A percentile compares a stretch with the other conserved stretches of the same genome.
These are phyloP conservation scores for Bufotes viridis DNA, from an alignment of 2,797 vertebrate genomes.

Conservation along the genomic window DNA sequence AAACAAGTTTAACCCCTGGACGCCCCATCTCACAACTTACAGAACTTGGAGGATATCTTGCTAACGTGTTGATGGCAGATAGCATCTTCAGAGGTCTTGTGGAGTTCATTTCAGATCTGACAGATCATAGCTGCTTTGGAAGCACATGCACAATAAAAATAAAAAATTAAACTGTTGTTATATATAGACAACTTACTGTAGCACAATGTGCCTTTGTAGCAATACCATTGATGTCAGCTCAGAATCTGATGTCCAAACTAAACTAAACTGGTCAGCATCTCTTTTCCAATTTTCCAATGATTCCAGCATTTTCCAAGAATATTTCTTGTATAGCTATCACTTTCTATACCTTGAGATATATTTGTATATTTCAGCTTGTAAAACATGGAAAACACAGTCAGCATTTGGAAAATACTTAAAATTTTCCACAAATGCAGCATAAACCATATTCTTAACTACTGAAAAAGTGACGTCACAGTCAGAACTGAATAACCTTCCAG, in stretches of 20 bases:
- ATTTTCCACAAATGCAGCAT: constrained; percentile 27
- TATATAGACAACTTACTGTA: not conserved
- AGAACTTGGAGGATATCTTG: too few relatives aligned
- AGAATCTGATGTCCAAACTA: not conserved
- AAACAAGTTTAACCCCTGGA: too few relatives aligned
- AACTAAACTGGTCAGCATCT: not conserved
- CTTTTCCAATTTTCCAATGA: constrained; percentile 5
- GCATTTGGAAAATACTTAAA: constrained; percentile 16
- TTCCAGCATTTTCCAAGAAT: not conserved
- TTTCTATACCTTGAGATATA: constrained; percentile 19
- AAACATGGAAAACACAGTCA: constrained; percentile 17
- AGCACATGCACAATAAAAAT: too few relatives aligned
- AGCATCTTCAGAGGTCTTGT: too few relatives aligned
- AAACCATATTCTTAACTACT: not conserved
- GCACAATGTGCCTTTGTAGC: not conserved
- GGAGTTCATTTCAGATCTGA: too few relatives aligned
- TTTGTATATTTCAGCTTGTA: not conserved
- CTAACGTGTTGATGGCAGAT: too few relatives aligned
- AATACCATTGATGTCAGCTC: not conserved
- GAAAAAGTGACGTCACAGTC: constrained; percentile 8
- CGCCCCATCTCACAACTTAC: too few relatives aligned
- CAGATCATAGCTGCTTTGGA: too few relatives aligned
- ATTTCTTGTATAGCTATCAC: not conserved
- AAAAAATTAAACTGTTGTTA: too few relatives aligned
- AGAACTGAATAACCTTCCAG: constrained; percentile 17